Base-by-base conservation (phyloP, 2,888 invertebrate genomes). In the Perdita meconis region DNA sequence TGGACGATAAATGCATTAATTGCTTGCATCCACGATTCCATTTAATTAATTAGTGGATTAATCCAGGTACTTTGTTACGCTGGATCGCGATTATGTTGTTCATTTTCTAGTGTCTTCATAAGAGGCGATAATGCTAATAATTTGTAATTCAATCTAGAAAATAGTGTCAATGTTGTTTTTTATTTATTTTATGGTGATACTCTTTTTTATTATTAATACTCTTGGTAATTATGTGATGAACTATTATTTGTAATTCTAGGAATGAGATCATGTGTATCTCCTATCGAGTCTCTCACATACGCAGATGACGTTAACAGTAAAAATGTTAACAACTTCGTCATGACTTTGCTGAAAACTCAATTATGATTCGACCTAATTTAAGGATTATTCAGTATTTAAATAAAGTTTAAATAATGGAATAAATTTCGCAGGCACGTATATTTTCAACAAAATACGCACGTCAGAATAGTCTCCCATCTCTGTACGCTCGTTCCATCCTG, bases 1-100 rank as follows among this genome's bases (percentile, higher is more conserved):
- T 38, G 50, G 55, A 59, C 74, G 24, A 74, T 50, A 40, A 47
- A 56, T 40, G 55, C 55, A 73, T 73, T 69, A 69, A 69, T 73
- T 47, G 47, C 38, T 60, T 50, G 47, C 47, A 0, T 12, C 40
- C 60, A 19, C 47, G 24, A 61, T 60, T 65, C 74, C 19, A 63
- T 50, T 42, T 56, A 51, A 38, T 60, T 60, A 61, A 72, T 69
- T 69, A 56, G 30, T 61, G 12, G 22, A 47, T 22, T 47, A 47
- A 47, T 30, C 22, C 40, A 42, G 3, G 5, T 1, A 36, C 55
- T 69, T 36, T 26, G 34, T 69, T 50, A 13, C 16, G 16, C 16
- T 10, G 38, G 6, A 22, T 12, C 38, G 12, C 56, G 47, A 51
- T 16, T 24, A 57, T 71, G 55, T 47, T 38, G 38, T 56, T 59